phyloP scores from a whole-genome alignment of 2,888 invertebrate genomes.

The Eremobia ochroleuca region DNA sequence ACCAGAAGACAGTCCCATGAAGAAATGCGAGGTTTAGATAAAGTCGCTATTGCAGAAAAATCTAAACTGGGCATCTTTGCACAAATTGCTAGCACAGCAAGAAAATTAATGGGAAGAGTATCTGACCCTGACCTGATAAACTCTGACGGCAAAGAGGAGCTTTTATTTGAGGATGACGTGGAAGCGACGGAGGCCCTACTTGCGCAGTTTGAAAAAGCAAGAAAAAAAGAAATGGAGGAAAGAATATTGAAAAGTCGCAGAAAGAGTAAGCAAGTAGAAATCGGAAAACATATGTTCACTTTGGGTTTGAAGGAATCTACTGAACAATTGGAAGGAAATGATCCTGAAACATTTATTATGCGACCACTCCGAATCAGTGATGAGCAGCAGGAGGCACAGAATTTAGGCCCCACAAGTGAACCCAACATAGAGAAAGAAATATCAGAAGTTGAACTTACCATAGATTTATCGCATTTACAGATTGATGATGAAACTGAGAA shows the following conservation, averaged over 20 bases:
- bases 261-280: slow-evolving; percentile 35
- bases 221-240: slow-evolving; percentile 43
- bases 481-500: slow-evolving; percentile 22
- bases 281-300: slow-evolving; percentile 57
- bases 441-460: slow-evolving; percentile 6
- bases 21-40: background rate
- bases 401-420: slow-evolving; percentile 3
- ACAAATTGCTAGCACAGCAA: slow-evolving; percentile 51
- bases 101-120: slow-evolving; percentile 58
- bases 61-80: slow-evolving; percentile 28
- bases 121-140: slow-evolving; percentile 43
- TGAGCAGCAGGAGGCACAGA: slow-evolving; percentile 28
- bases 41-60: background rate
- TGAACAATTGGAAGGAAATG: slow-evolving; percentile 4
- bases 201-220: slow-evolving; percentile 60
- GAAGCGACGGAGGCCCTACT: slow-evolving; percentile 66
- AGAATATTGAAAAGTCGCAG: slow-evolving; percentile 15
- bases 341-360: slow-evolving; percentile 22
- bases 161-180: slow-evolving; percentile 67
- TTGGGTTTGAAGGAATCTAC: slow-evolving; percentile 56
- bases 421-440: background rate
- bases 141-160: slow-evolving; percentile 56
- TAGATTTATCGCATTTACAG: slow-evolving; percentile 20
- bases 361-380: slow-evolving; percentile 50
- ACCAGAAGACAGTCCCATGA: background rate